Evolutionary conservation across 2,888 invertebrate species (phyloP).

Genomic region (Megaustenia siamemsis): DNA sequence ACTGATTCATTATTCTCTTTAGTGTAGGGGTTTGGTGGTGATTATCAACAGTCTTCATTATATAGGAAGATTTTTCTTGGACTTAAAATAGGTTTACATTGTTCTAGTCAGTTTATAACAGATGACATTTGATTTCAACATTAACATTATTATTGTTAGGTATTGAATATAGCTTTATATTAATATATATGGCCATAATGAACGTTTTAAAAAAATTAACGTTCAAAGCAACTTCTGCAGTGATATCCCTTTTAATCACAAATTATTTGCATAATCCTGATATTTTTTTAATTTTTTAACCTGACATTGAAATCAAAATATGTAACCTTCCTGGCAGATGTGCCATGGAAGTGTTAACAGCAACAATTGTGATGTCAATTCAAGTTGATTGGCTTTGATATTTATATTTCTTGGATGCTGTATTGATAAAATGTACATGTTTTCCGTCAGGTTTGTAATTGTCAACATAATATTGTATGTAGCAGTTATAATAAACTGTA

Average conservation of each 20-base stretch:
- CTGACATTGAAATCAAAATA: not conserved
- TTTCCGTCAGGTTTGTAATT: not conserved
- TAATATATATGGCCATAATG: too few relatives aligned
- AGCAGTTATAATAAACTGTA: conserved; percentile 29
- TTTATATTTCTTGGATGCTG: not conserved
- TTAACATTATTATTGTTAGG: too few relatives aligned
- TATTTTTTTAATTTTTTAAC: not conserved
- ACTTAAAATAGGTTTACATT: too few relatives aligned
- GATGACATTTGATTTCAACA: too few relatives aligned
- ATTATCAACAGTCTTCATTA: too few relatives aligned
- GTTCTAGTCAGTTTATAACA: too few relatives aligned
- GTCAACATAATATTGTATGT: conserved; percentile 20
- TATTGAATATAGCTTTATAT: too few relatives aligned
- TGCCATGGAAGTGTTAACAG: not conserved
- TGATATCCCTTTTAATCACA: conserved; percentile 20
- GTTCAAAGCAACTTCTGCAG: not conserved
- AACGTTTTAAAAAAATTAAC: too few relatives aligned
- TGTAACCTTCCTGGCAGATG: not conserved
- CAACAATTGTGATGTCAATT: not conserved
- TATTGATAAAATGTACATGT: not conserved
- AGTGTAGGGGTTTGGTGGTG: too few relatives aligned
- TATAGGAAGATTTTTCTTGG: too few relatives aligned
- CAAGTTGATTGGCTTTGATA: not conserved
- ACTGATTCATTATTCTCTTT: too few relatives aligned
- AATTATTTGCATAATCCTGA: conserved; percentile 29